Percentiles rank a stretch among this genome's conserved stretches.
Conservation (phyloP, 1,140 invertebrate species). For the Cephus cinctus region DNA sequence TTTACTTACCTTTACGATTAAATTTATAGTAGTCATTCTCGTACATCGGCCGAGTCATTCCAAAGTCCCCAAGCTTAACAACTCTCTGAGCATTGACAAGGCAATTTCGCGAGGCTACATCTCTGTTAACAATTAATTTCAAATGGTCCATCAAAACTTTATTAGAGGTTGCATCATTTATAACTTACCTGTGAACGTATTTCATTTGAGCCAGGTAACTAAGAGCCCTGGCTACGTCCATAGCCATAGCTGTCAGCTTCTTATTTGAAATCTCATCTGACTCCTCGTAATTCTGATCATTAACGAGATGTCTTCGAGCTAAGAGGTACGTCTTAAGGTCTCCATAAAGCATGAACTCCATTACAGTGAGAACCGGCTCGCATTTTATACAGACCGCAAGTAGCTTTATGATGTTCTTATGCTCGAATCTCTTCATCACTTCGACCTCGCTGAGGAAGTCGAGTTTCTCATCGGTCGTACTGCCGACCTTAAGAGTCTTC, state of each 20-base stretch:
- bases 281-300: constrained; percentile 64
- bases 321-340: constrained; percentile 87
- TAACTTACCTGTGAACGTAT: constrained; percentile 73
- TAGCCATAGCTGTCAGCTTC: constrained; percentile 79
- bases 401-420: constrained; percentile 86
- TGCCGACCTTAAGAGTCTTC: constrained; percentile 84
- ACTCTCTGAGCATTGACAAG: constrained; percentile 77
- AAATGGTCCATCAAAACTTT: not conserved
- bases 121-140: constrained; percentile 55
- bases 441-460: constrained; percentile 92
- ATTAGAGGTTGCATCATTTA: constrained; percentile 1
- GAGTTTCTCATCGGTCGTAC: constrained; percentile 82
- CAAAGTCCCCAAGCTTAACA: constrained; percentile 91
- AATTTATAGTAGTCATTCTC: constrained; percentile 88
- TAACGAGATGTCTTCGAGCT: constrained; percentile 78
- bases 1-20: constrained; percentile 69
- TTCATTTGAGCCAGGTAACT: constrained; percentile 77
- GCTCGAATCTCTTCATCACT: constrained; percentile 89
- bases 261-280: constrained; percentile 75
- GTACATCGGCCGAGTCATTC: constrained; percentile 86
- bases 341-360: constrained; percentile 93
- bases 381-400: constrained; percentile 82
- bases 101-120: constrained; percentile 86
- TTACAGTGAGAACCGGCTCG: constrained; percentile 85
- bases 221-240: constrained; percentile 83